These are phyloP conservation scores for Xanthorhoe designata DNA, from an alignment of 2,888 invertebrate species.

Conservation along the genomic window DNA sequence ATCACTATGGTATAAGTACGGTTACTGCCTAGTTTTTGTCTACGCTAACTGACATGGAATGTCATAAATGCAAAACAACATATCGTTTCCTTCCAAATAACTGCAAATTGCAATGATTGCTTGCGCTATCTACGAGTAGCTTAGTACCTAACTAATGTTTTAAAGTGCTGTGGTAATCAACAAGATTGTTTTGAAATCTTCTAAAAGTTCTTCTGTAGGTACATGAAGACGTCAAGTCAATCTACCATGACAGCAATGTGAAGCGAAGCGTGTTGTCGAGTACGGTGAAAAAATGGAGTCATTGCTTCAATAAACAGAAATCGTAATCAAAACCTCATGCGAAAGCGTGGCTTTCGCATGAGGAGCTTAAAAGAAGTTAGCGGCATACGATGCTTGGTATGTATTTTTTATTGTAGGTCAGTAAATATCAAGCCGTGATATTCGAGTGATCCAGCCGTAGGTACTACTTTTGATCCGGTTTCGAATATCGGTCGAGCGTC, in stretches of 20 bases:
- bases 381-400: not conserved
- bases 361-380: not conserved
- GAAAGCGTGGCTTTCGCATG: too few species aligned
- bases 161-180: not conserved
- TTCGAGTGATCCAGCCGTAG: too few species aligned
- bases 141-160: too few species aligned
- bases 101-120: too few species aligned
- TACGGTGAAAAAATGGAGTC: constrained; percentile 21
- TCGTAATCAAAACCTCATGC: constrained; percentile 6
- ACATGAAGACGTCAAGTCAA: constrained; percentile 13
- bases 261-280: constrained; percentile 22
- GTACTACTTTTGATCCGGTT: too few species aligned
- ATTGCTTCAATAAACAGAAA: constrained; percentile 15
- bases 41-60: too few species aligned
- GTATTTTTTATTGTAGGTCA: not conserved
- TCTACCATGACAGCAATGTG: constrained; percentile 24
- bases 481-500: too few species aligned
- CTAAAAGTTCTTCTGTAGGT: not conserved
- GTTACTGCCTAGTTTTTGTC: not conserved
- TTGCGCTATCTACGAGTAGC: too few species aligned
- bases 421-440: too few species aligned
- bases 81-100: too few species aligned
- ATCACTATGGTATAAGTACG: too few species aligned
- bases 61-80: too few species aligned
- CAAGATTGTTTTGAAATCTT: not conserved